Evolutionary conservation across 2,113 vertebrate genomes (phyloP).

Genomic region (Podocnemis expansa): DNA sequence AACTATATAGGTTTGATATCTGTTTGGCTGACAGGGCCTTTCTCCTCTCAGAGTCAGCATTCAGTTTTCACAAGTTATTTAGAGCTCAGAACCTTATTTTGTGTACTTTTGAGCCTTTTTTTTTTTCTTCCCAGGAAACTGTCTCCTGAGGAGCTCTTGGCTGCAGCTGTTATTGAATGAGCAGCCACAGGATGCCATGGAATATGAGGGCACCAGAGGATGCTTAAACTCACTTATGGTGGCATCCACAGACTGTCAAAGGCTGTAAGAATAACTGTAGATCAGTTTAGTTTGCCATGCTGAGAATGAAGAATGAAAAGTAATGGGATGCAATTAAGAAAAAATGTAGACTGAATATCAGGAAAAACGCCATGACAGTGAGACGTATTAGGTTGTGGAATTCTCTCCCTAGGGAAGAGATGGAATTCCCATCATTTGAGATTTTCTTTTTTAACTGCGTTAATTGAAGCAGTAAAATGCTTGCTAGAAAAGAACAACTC

Average conservation of each 20-base stretch:
- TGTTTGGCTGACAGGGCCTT: not conserved
- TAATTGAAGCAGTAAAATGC: not conserved
- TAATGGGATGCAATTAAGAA: not conserved
- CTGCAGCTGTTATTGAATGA: not conserved
- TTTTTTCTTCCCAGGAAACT: not conserved
- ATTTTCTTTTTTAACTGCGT: not conserved
- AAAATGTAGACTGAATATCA: conserved; percentile 2
- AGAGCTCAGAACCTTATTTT: not conserved
- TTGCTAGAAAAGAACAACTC: not conserved
- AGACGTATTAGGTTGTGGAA: not conserved
- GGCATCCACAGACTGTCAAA: not conserved
- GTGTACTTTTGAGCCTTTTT: not conserved
- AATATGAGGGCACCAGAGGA: not conserved
- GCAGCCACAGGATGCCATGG: not conserved
- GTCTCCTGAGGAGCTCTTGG: not conserved
- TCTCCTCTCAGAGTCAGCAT: not conserved
- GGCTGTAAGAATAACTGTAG: not conserved
- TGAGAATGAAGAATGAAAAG: not conserved
- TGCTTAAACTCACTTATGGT: not conserved
- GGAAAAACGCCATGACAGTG: not conserved
- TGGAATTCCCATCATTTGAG: not conserved
- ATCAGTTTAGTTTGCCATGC: not conserved
- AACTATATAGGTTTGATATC: not conserved
- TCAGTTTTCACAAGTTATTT: not conserved
- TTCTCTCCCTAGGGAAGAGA: not conserved